A percentile compares a stretch with the other conserved stretches of the same genome.
Conservation (phyloP, 1,140 invertebrate species). For the Drosophila elegans region DNA sequence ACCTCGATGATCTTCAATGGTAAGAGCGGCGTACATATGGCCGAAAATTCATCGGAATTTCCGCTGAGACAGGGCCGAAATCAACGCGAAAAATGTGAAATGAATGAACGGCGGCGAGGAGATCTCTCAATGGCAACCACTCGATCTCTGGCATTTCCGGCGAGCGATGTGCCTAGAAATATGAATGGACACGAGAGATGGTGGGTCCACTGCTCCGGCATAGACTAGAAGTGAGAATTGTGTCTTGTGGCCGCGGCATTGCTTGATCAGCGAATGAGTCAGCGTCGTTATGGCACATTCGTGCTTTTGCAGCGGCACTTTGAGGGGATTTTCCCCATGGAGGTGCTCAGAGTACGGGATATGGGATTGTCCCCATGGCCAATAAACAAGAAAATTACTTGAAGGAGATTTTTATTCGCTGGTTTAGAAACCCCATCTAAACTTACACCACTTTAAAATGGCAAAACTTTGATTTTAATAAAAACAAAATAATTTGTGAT, state of each 20-base stretch:
- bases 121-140: slow-evolving; percentile 42
- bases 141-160: slow-evolving; percentile 47
- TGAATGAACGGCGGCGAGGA: slow-evolving; percentile 23
- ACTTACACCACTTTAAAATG: too few species aligned
- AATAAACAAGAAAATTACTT: not conserved
- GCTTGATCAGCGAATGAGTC: slow-evolving; percentile 45
- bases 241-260: slow-evolving; percentile 25
- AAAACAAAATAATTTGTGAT: too few species aligned
- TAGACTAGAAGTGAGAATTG: slow-evolving; percentile 10
- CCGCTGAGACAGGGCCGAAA: slow-evolving; percentile 7
- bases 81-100: slow-evolving; percentile 6
- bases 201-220: slow-evolving; percentile 8
- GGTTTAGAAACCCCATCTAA: too few species aligned
- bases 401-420: not conserved
- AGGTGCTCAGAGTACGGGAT: slow-evolving; percentile 12
- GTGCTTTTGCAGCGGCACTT: slow-evolving; percentile 43
- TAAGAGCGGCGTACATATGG: slow-evolving; percentile 44
- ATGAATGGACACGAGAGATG: slow-evolving; percentile 7
- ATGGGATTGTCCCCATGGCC: slow-evolving; percentile 35
- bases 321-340: slow-evolving; percentile 39
- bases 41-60: slow-evolving; percentile 53
- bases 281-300: slow-evolving; percentile 39
- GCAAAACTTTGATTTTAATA: too few species aligned
- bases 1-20: slow-evolving; percentile 86
- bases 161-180: slow-evolving; percentile 26